Conservation (phyloP, 2,113 vertebrate genomes). For the Emydocephalus ijimae region DNA sequence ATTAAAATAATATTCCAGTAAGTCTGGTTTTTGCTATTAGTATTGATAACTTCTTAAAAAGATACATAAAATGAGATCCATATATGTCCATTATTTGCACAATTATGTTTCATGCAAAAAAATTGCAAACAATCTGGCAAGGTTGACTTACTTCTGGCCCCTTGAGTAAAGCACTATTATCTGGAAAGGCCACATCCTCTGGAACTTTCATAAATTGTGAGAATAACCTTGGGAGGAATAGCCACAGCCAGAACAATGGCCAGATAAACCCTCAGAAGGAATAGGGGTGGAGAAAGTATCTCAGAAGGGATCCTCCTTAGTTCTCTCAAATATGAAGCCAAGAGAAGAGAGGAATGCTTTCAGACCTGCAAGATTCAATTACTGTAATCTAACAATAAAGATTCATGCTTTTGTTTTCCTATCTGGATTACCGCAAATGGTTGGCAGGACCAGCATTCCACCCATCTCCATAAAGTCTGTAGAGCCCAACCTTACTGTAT, state of each 20-base stretch:
- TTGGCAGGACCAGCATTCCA: background rate
- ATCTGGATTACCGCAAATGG: background rate
- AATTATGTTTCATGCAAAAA: background rate
- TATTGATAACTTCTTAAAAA: background rate
- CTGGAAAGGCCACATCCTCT: background rate
- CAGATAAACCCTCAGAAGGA: background rate
- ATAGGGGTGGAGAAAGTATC: background rate
- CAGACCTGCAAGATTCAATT: background rate
- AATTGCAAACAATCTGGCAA: background rate
- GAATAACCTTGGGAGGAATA: background rate
- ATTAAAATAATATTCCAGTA: background rate
- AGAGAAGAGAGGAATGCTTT: background rate
- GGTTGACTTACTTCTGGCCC: background rate
- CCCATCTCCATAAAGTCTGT: background rate
- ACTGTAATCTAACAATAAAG: background rate
- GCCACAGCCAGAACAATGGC: background rate
- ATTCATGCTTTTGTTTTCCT: background rate
- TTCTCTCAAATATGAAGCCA: background rate
- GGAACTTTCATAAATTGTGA: background rate
- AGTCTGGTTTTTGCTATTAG: background rate
- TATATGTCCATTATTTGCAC: background rate
- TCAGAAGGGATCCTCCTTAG: background rate
- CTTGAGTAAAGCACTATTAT: background rate
- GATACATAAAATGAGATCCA: background rate
- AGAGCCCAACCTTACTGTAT: background rate